Conservation (phyloP, 2,888 invertebrate species). For the Agriopis aurantiaria region DNA sequence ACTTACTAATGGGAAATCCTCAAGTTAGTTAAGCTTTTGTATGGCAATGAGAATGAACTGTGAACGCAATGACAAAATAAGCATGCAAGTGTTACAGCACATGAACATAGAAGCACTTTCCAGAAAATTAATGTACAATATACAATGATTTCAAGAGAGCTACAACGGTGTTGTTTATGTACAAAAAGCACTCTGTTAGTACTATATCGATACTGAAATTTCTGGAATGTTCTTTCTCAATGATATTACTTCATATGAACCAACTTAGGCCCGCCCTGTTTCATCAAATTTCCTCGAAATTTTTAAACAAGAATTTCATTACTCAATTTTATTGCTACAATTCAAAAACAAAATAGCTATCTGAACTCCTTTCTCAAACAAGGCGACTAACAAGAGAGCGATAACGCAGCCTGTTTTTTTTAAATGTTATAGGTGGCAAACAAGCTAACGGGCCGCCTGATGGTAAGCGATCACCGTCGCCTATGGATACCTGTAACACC, state of each 20-base stretch:
- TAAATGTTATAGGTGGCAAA: too few species aligned
- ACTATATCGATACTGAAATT: not conserved
- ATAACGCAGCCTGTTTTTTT: too few species aligned
- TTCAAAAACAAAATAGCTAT: too few species aligned
- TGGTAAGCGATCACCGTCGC: too few species aligned
- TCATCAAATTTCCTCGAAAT: slow-evolving; percentile 27
- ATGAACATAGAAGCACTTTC: slow-evolving; percentile 20
- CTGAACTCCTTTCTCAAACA: too few species aligned
- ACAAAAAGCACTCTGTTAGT: not conserved
- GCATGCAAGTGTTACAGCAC: slow-evolving; percentile 40
- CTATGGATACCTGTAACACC: too few species aligned
- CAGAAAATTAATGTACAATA: slow-evolving; percentile 10
- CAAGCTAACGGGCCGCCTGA: too few species aligned
- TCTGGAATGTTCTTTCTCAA: slow-evolving; percentile 24
- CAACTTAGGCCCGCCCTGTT: slow-evolving; percentile 33
- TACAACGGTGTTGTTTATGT: not conserved
- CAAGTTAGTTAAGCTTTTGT: slow-evolving; percentile 54
- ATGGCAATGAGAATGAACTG: slow-evolving; percentile 46
- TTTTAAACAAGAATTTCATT: not conserved
- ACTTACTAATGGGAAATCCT: slow-evolving; percentile 8
- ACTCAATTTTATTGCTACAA: not conserved
- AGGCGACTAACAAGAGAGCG: too few species aligned
- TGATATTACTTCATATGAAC: slow-evolving; percentile 5
- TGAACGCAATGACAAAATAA: slow-evolving; percentile 48
- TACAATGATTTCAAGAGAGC: not conserved